phyloP scores from a whole-genome alignment of 2,797 vertebrate species.

The Luscinia megarhynchos region DNA sequence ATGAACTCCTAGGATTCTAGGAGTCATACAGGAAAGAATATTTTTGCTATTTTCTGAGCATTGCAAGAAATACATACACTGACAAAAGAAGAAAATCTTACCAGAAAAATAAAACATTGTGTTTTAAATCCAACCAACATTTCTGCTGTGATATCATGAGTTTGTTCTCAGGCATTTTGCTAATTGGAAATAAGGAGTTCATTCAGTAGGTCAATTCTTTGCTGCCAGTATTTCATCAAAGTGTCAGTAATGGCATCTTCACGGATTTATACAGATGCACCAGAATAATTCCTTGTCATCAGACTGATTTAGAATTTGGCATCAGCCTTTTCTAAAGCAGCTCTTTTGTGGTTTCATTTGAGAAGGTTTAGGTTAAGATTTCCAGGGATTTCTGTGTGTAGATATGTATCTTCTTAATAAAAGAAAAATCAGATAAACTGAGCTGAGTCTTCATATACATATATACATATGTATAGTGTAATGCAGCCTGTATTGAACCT shows the following conservation, averaged over 20 bases:
- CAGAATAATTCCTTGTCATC: not conserved
- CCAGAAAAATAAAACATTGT: not conserved
- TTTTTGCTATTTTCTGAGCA: not conserved
- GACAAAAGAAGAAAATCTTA: not conserved
- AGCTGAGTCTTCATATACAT: not conserved
- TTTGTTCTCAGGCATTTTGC: not conserved
- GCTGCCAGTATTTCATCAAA: not conserved
- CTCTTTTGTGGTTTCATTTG: not conserved
- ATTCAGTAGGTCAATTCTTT: not conserved
- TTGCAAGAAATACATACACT: not conserved
- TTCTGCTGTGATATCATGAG: not conserved
- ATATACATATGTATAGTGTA: not conserved
- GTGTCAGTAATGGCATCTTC: not conserved
- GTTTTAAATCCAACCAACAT: not conserved
- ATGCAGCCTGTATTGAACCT: not conserved
- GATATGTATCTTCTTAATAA: not conserved
- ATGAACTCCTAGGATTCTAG: not conserved
- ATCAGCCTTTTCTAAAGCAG: conserved; percentile 3
- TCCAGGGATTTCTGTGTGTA: not conserved
- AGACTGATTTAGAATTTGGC: conserved; percentile 14
- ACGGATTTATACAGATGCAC: not conserved
- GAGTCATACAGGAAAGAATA: not conserved
- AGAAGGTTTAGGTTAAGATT: conserved; percentile 3
- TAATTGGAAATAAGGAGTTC: not conserved
- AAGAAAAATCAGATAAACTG: not conserved